phyloP scores from a whole-genome alignment of 2,888 invertebrate genomes.

The Drosophila melanosoma region DNA sequence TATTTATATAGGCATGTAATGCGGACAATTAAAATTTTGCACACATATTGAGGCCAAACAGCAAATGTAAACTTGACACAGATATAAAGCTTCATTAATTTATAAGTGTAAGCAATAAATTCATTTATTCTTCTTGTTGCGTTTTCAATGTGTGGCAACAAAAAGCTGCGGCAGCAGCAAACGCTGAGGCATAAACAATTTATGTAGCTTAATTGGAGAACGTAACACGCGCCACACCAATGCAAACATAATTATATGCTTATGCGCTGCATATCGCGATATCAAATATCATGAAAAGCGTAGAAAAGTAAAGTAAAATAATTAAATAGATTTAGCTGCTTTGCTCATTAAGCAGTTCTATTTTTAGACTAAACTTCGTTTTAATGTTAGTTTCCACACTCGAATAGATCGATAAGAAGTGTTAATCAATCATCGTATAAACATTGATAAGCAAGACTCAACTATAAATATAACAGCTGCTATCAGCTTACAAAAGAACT shows the following conservation, averaged over 20 bases:
- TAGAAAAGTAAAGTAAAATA: background rate
- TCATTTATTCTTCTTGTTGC: background rate
- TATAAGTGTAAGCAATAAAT: slow-evolving; percentile 64
- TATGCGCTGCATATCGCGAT: slow-evolving; percentile 32
- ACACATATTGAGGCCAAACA: slow-evolving; percentile 55
- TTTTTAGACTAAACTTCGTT: background rate
- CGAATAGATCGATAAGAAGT: background rate
- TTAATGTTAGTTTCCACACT: background rate
- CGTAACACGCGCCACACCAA: slow-evolving; percentile 37
- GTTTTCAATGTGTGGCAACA: slow-evolving; percentile 39
- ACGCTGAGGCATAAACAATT: slow-evolving; percentile 51
- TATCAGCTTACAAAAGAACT: slow-evolving; percentile 52
- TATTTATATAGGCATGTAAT: slow-evolving; percentile 4
- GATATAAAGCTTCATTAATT: slow-evolving; percentile 62
- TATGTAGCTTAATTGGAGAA: slow-evolving; percentile 51
- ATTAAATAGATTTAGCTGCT: background rate
- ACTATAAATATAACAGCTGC: slow-evolving; percentile 31
- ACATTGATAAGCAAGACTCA: slow-evolving; percentile 26
- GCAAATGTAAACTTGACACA: slow-evolving; percentile 72
- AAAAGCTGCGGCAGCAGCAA: slow-evolving; percentile 13
- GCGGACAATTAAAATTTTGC: slow-evolving; percentile 9
- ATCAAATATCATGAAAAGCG: background rate
- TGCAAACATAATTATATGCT: slow-evolving; percentile 20
- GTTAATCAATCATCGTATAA: slow-evolving; percentile 41
- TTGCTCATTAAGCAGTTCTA: background rate